phyloP scores from a whole-genome alignment of 2,113 vertebrate species.

The Willisornis vidua region DNA sequence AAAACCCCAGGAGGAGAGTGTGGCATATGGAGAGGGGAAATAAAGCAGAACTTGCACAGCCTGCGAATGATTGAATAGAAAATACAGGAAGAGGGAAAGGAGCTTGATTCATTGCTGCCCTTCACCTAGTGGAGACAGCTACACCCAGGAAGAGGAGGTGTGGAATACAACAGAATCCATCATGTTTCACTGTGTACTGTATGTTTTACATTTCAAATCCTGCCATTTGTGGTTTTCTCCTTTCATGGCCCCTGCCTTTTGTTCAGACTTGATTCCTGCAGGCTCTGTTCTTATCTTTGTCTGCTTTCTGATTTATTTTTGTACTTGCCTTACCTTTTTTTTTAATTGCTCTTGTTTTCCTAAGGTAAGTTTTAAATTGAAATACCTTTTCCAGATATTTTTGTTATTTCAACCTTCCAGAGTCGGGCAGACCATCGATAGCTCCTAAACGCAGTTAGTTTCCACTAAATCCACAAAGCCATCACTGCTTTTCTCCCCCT shows the following conservation, averaged over 20 bases:
- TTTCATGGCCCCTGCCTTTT: not conserved
- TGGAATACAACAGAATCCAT: conserved; percentile 22
- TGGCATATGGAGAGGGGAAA: conserved; percentile 50
- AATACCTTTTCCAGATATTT: not conserved
- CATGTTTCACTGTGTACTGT: not conserved
- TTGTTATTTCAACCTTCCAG: not conserved
- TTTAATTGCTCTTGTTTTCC: not conserved
- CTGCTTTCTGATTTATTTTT: conserved; percentile 1
- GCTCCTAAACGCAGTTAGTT: not conserved
- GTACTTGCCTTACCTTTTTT: not conserved
- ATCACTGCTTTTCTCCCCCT: not conserved
- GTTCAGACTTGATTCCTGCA: not conserved
- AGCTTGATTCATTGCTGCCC: conserved; percentile 35
- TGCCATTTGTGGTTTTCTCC: not conserved
- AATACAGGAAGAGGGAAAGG: conserved; percentile 15
- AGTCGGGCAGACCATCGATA: not conserved
- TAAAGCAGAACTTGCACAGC: conserved; percentile 53
- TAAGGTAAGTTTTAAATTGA: not conserved
- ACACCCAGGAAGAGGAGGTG: conserved; percentile 12
- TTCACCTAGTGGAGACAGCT: conserved; percentile 31
- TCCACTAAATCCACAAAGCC: not conserved
- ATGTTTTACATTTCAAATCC: not conserved
- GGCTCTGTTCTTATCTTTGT: not conserved
- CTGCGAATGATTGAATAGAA: conserved; percentile 45
- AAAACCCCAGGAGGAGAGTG: not conserved